Evolutionary conservation across 2,888 invertebrate genomes (phyloP).

Genomic region (Monoplex corrugatus): DNA sequence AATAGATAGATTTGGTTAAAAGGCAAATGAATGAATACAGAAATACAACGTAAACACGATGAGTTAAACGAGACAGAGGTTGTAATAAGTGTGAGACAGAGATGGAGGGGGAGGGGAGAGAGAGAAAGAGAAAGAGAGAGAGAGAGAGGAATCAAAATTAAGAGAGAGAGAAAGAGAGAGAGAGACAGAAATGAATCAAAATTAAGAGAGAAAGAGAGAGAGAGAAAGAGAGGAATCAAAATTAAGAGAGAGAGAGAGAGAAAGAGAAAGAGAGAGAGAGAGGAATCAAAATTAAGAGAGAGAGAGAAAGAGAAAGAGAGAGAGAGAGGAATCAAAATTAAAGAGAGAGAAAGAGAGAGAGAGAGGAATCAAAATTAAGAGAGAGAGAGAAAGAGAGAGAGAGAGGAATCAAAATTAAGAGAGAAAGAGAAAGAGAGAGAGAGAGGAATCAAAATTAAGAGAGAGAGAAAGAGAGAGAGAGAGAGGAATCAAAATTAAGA

Average conservation of each 20-base stretch:
- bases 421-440: background rate
- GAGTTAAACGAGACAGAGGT: too few relatives aligned
- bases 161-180: conserved; percentile 6
- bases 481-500: background rate
- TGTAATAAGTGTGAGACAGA: background rate
- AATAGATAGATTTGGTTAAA: too few relatives aligned
- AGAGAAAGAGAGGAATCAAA: background rate
- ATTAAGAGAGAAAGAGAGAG: background rate
- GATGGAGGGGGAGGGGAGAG: conserved; percentile 20
- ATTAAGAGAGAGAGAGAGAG: background rate
- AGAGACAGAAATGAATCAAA: background rate
- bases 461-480: background rate
- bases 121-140: conserved; percentile 31
- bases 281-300: background rate
- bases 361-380: background rate
- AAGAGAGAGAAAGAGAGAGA: background rate
- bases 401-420: too few relatives aligned
- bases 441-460: background rate
- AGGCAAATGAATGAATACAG: too few relatives aligned
- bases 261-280: conserved; percentile 15
- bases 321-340: background rate
- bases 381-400: background rate
- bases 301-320: conserved; percentile 16
- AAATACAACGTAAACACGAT: too few relatives aligned
- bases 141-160: background rate